Evolutionary conservation across 2,797 vertebrate genomes (phyloP).

Genomic region (Staurois parvus): DNA sequence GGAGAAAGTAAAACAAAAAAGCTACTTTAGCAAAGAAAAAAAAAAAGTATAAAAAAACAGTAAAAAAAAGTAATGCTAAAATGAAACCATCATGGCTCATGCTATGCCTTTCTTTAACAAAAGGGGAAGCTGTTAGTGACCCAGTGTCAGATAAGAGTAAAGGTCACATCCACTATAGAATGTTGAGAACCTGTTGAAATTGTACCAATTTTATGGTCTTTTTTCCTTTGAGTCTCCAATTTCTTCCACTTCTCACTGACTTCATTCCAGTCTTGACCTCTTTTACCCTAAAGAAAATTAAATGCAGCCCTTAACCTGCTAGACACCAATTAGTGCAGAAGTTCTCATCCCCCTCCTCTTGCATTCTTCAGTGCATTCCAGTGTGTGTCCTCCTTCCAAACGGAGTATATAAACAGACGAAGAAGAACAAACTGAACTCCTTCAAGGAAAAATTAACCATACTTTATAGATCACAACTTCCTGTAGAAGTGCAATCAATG

Average conservation of each 20-base stretch:
- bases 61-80: too few relatives aligned
- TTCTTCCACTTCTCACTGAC: constrained; percentile 78
- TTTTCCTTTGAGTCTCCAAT: constrained; percentile 67
- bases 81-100: too few relatives aligned
- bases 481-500: background rate
- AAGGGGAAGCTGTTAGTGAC: constrained; percentile 13
- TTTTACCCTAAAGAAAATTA: constrained; percentile 80
- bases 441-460: constrained; percentile 28
- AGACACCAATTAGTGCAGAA: constrained; percentile 78
- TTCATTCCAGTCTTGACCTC: constrained; percentile 85
- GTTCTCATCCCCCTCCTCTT: constrained; percentile 70
- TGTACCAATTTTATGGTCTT: constrained; percentile 73
- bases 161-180: constrained; percentile 80
- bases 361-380: constrained; percentile 72
- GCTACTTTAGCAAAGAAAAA: too few relatives aligned
- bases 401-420: constrained; percentile 41
- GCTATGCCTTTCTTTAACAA: background rate
- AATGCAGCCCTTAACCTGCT: constrained; percentile 77
- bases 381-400: constrained; percentile 57
- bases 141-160: constrained; percentile 48
- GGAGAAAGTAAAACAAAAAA: too few relatives aligned
- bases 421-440: constrained; percentile 62
- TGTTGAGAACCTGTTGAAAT: constrained; percentile 73
- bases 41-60: too few relatives aligned
- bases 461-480: background rate